A percentile compares a stretch with the other conserved stretches of the same genome.
These are phyloP conservation scores for Solea senegalensis DNA, from an alignment of 2,113 vertebrate species.

Conservation along the genomic window DNA sequence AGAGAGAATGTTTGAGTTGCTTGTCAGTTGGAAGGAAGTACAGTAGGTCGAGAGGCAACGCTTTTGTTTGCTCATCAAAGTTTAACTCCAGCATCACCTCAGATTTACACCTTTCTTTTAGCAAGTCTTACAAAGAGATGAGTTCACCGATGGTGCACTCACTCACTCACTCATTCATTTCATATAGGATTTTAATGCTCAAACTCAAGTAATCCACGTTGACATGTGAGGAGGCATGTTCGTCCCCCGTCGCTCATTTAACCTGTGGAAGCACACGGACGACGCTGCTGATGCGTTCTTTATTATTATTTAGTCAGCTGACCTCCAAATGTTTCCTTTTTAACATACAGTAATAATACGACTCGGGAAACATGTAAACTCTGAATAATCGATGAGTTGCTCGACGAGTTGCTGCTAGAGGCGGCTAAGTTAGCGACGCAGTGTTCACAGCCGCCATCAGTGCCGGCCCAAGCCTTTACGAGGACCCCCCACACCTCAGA, in stretches of 20 bases:
- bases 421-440: no score
- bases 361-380: constrained; percentile 5
- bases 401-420: not conserved
- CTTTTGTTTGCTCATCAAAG: constrained; percentile 77
- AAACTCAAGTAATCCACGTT: constrained; percentile 31
- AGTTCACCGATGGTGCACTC: constrained; percentile 21
- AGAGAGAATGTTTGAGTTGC: constrained; percentile 65
- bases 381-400: constrained; percentile 12
- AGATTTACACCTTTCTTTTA: constrained; percentile 32
- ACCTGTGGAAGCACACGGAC: constrained; percentile 14
- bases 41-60: constrained; percentile 62
- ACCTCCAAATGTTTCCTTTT: constrained; percentile 22
- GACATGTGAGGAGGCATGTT: constrained; percentile 13
- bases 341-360: not conserved
- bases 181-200: constrained; percentile 16
- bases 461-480: no score
- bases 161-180: constrained; percentile 50
- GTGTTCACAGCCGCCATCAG: no score
- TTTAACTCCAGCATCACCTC: constrained; percentile 62
- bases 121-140: constrained; percentile 21
- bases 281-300: constrained; percentile 10
- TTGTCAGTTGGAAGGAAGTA: constrained; percentile 79
- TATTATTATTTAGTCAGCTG: constrained; percentile 1
- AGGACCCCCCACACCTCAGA: no score
- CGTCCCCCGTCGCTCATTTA: constrained; percentile 28